Base-by-base conservation (phyloP, 1,140 invertebrate species). In the Heliconius eleuchia region DNA sequence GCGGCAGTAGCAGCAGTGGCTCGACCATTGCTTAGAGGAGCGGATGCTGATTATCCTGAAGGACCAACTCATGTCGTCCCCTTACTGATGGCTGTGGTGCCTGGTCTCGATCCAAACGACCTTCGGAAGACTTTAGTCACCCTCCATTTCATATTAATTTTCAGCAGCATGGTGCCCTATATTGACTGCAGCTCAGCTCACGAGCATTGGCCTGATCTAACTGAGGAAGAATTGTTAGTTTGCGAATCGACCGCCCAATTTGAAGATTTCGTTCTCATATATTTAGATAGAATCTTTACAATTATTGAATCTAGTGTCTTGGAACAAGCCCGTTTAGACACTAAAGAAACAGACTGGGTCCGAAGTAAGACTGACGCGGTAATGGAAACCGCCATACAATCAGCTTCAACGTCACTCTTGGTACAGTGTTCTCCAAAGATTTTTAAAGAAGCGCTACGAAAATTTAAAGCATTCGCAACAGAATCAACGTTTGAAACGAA, bases 101-200 rank as follows among this genome's bases (percentile, higher is more conserved):
- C 98, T 0, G 98, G 98, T 8, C 97, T 99, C 66, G 98, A 99
- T 94, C 96, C 98, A 1, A 99, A 99, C 87, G 98, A 99, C 91
- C 95, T 97, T 50, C 96, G 96, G 78, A 99, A 99, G 88, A 97
- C 96, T 80, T 95, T 98, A 84, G 96, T 97, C 42, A 96, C 97
- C 1, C 96, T 98, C 82, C 96, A 97, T 89, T 96, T 98, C 83
- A 97, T 98, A 75, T 95, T 96, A 18, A 96, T 97, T 18, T 97
- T 98, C 86, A 95, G 96, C 2, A 96, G 96, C 55, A 95, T 98
- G 88, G 96, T 99, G 60, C 97, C 98, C 0, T 94, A 99, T 23
- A 96, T 98, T 1, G 98, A 99, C 88, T 98, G 97, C 79, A 98
- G 98, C 3, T 95, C 95, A 50, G 97, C 97, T 1, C 94, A 95